phyloP scores from a whole-genome alignment of 2,797 vertebrate species.

The Graptemys geographica region DNA sequence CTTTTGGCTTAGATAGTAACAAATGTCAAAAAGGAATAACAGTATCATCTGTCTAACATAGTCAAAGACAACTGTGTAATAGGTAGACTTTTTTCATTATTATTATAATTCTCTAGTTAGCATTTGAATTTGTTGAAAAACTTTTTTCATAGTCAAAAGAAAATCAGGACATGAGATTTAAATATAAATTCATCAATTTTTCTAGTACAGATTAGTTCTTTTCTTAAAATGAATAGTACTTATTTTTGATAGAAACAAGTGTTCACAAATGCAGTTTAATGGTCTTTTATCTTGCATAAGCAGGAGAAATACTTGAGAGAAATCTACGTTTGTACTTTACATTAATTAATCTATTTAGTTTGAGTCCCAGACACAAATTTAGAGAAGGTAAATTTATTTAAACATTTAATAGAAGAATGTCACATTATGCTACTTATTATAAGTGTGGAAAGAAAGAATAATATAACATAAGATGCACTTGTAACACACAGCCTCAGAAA shows the following conservation, averaged over 20 bases:
- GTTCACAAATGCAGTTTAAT: not conserved
- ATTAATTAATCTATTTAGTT: not conserved
- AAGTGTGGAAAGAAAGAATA: not conserved
- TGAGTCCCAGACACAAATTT: not conserved
- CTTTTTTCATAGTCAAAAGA: not conserved
- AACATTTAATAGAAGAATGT: not conserved
- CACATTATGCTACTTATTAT: not conserved
- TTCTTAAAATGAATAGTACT: not conserved
- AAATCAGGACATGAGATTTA: not conserved
- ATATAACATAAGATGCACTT: not conserved
- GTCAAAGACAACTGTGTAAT: not conserved
- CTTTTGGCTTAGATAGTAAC: not conserved
- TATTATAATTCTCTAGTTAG: not conserved
- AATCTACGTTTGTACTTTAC: not conserved
- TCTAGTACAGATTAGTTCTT: not conserved
- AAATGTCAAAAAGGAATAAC: not conserved
- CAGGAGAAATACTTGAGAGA: not conserved
- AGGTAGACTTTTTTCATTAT: not conserved
- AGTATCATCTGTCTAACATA: not conserved
- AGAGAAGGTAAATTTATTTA: not conserved
- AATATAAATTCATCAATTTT: not conserved
- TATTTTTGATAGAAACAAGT: not conserved
- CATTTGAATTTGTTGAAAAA: not conserved
- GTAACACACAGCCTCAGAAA: not conserved
- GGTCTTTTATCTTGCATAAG: not conserved